Percentiles rank a stretch among this genome's conserved stretches.
Conservation (phyloP, 1,140 invertebrate genomes). For the Eufriesea mexicana region DNA sequence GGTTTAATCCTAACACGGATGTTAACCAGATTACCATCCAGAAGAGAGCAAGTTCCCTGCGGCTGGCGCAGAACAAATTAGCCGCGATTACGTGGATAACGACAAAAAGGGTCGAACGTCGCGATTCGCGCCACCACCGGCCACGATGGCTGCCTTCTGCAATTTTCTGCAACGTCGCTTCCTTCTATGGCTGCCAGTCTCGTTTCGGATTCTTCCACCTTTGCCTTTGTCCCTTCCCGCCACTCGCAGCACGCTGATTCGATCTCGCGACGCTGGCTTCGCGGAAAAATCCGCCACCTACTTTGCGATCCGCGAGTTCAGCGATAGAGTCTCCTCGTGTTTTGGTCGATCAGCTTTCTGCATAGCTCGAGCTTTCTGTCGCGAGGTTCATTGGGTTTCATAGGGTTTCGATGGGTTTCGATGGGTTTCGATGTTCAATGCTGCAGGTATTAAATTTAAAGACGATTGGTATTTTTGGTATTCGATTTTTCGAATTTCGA, state of each 20-base stretch:
- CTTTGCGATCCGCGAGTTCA: no score
- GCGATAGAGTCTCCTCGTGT: no score
- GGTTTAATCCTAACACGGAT: slow-evolving; percentile 77
- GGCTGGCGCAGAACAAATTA: slow-evolving; percentile 76
- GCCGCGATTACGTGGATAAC: slow-evolving; percentile 72
- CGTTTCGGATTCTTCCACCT: background rate
- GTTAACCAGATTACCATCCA: slow-evolving; percentile 76
- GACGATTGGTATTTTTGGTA: no score
- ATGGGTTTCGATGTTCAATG: no score
- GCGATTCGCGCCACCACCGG: slow-evolving; percentile 49
- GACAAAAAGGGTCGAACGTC: slow-evolving; percentile 63
- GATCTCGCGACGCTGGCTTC: background rate
- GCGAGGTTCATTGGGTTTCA: no score
- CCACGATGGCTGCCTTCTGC: slow-evolving; percentile 40
- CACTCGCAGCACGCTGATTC: background rate
- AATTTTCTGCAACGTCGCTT: slow-evolving; percentile 62
- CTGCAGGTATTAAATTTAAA: no score
- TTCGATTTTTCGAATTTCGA: no score
- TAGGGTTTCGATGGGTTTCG: no score
- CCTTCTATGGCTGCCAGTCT: slow-evolving; percentile 10
- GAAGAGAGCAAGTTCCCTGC: slow-evolving; percentile 49
- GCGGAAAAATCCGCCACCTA: background rate
- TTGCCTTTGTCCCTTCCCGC: no score
- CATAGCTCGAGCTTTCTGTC: no score
- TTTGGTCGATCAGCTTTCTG: no score